A percentile compares a stretch with the other conserved stretches of the same genome.
Conservation (phyloP, 2,113 vertebrate species). For the Lucifuga dentata region DNA sequence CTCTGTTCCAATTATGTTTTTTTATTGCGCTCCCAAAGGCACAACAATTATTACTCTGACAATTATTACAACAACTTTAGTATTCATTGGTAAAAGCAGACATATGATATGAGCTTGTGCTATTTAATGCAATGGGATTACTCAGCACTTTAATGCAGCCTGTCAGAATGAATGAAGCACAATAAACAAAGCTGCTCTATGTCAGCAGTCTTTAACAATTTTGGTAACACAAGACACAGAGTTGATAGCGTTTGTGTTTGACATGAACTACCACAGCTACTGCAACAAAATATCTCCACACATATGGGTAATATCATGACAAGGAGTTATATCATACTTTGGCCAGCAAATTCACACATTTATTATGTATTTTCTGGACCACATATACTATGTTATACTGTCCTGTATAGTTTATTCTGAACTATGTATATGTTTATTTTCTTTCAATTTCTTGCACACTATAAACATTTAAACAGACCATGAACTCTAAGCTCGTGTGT, state of each 20-base stretch:
- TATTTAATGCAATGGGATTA: constrained; percentile 68
- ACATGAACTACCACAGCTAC: constrained; percentile 46
- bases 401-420: neutral
- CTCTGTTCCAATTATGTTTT: constrained; percentile 11
- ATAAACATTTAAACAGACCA: too few relatives aligned
- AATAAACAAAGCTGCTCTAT: constrained; percentile 50
- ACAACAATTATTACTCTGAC: neutral
- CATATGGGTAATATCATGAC: constrained; percentile 39
- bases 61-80: constrained; percentile 17
- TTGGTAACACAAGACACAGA: constrained; percentile 58
- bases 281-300: constrained; percentile 52
- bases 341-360: too few relatives aligned
- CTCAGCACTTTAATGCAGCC: constrained; percentile 70
- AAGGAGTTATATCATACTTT: constrained; percentile 27
- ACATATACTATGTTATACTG: too few relatives aligned
- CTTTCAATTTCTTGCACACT: neutral
- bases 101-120: constrained; percentile 43
- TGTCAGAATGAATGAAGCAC: constrained; percentile 51
- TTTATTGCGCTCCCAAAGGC: too few relatives aligned
- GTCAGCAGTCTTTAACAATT: constrained; percentile 71
- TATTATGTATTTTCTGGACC: too few relatives aligned
- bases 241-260: constrained; percentile 44
- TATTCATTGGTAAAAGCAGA: constrained; percentile 44
- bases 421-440: neutral
- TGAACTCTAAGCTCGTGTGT: neutral